Conservation (phyloP, 2,113 vertebrate genomes). For the Tychaedon coryphoeus region DNA sequence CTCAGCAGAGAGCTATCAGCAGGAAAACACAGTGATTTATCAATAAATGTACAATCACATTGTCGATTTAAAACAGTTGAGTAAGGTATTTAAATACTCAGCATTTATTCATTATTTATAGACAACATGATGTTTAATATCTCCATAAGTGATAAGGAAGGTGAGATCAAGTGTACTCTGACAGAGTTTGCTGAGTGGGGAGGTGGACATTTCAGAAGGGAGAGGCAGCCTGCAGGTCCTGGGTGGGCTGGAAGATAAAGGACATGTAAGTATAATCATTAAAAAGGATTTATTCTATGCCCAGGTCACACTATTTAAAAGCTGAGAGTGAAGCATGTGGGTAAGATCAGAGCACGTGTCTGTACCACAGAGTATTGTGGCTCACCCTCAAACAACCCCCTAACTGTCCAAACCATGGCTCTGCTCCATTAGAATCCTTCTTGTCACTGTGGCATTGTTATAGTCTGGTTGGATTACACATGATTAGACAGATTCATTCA, state of each 20-base stretch:
- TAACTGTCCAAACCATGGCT: background rate
- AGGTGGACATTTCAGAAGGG: background rate
- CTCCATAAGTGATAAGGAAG: background rate
- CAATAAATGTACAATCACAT: background rate
- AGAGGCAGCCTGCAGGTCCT: background rate
- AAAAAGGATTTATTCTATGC: background rate
- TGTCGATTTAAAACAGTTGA: background rate
- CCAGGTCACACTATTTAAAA: background rate
- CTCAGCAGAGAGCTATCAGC: background rate
- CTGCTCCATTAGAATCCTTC: background rate
- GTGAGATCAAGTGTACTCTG: background rate
- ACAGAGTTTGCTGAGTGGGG: background rate
- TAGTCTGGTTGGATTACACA: background rate
- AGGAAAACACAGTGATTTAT: background rate
- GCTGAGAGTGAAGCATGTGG: background rate
- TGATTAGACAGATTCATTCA: background rate
- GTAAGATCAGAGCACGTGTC: accelerated
- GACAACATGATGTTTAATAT: background rate
- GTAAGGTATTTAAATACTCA: background rate
- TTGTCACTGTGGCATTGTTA: accelerated
- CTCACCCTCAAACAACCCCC: background rate
- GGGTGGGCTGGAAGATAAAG: background rate
- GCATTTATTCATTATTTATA: background rate
- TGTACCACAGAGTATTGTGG: background rate
- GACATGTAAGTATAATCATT: background rate